A percentile compares a stretch with the other conserved stretches of the same genome.
These are phyloP conservation scores for Rhodophaea formosa DNA, from an alignment of 2,888 invertebrate genomes.

Conservation along the genomic window DNA sequence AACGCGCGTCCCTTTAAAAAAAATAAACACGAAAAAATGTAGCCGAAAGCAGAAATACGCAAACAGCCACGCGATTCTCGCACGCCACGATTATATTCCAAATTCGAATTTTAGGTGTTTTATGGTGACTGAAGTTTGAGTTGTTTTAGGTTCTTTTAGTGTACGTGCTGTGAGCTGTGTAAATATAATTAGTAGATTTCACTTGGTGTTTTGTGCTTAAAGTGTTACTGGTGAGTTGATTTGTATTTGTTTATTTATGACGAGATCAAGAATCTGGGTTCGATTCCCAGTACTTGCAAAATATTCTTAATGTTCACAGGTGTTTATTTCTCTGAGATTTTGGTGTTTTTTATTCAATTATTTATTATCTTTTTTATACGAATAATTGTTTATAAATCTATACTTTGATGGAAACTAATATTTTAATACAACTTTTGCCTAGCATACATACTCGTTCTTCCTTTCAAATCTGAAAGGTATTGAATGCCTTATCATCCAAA, in stretches of 20 bases:
- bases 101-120: constrained; percentile 30
- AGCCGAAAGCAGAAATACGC: constrained; percentile 43
- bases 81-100: constrained; percentile 34
- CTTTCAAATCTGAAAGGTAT: too few relatives aligned
- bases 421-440: too few relatives aligned
- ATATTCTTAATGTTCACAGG: too few relatives aligned
- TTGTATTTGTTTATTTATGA: constrained; percentile 6
- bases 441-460: too few relatives aligned
- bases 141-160: constrained; percentile 32
- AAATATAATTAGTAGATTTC: constrained; percentile 17
- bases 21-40: constrained; percentile 67
- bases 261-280: background rate
- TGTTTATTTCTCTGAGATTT: too few relatives aligned
- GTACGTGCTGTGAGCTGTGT: constrained; percentile 44
- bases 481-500: too few relatives aligned
- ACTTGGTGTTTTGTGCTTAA: constrained; percentile 30
- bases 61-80: constrained; percentile 32
- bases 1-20: constrained; percentile 41
- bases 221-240: constrained; percentile 45
- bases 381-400: too few relatives aligned
- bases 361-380: too few relatives aligned
- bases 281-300: background rate
- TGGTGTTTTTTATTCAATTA: too few relatives aligned
- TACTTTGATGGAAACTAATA: too few relatives aligned
- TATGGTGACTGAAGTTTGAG: constrained; percentile 23